phyloP scores from a whole-genome alignment of 2,797 vertebrate genomes.

The Spatula versicolor region DNA sequence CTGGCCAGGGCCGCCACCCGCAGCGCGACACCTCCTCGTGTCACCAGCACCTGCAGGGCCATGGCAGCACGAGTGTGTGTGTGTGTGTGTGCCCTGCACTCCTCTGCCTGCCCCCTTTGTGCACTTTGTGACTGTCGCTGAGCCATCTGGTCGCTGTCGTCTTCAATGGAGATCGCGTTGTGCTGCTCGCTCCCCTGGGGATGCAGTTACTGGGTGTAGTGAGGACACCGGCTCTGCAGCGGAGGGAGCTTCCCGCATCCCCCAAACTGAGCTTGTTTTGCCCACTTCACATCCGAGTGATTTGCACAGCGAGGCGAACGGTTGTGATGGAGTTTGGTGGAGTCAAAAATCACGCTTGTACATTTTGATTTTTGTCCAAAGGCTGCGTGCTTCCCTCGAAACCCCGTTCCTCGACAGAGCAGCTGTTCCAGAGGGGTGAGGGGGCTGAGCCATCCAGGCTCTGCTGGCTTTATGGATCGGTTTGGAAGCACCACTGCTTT shows the following conservation, averaged over 20 bases:
- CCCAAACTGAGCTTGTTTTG: neutral
- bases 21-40: accelerated
- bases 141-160: neutral
- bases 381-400: neutral
- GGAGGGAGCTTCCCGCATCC: neutral
- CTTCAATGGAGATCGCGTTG: neutral
- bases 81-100: neutral
- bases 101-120: accelerated
- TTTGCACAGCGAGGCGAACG: neutral
- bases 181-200: neutral
- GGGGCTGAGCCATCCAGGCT: too few species aligned
- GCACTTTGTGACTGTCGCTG: neutral
- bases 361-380: neutral
- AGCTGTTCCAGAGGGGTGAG: neutral
- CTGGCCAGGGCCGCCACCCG: neutral
- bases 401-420: neutral
- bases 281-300: neutral
- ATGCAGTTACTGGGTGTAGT: neutral
- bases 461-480: neutral
- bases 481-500: neutral
- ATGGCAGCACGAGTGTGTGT: accelerated
- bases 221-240: accelerated
- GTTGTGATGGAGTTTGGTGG: neutral
- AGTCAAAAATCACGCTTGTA: too few species aligned
- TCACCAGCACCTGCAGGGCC: neutral